phyloP scores from a whole-genome alignment of 2,797 vertebrate species.

The Danio jaintianensis region DNA sequence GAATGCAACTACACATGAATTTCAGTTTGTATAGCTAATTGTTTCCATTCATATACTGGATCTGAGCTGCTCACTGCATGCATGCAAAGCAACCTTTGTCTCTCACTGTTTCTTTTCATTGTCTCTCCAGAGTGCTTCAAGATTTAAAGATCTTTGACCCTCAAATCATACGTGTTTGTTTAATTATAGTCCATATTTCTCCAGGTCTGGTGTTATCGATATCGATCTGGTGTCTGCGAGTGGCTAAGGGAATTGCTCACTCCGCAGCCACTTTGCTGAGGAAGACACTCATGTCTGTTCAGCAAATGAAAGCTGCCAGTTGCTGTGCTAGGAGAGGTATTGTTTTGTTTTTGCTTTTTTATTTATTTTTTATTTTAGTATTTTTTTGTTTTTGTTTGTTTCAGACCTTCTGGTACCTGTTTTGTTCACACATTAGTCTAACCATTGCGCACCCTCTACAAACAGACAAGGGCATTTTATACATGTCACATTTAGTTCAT shows the following conservation, averaged over 20 bases:
- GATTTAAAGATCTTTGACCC: background rate
- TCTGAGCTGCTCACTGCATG: slow-evolving; percentile 24
- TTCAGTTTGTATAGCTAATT: too few relatives aligned
- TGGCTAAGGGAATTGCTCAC: slow-evolving; percentile 71
- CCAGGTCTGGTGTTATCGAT: slow-evolving; percentile 80
- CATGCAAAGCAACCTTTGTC: background rate
- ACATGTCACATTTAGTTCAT: background rate
- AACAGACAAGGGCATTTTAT: too few relatives aligned
- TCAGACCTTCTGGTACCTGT: background rate
- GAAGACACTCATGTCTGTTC: slow-evolving; percentile 64
- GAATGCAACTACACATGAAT: too few relatives aligned
- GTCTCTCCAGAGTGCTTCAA: background rate
- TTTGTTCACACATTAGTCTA: background rate
- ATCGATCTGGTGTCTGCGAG: slow-evolving; percentile 70
- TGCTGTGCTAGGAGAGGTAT: slow-evolving; percentile 57
- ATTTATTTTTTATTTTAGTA: too few relatives aligned
- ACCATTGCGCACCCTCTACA: background rate
- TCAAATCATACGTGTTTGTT: background rate
- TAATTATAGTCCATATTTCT: slow-evolving; percentile 49
- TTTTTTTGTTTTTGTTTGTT: too few relatives aligned
- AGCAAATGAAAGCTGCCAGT: slow-evolving; percentile 5
- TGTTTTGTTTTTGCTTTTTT: background rate
- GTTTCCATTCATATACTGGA: background rate
- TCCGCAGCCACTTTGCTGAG: slow-evolving; percentile 75
- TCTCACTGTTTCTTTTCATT: background rate